A percentile compares a stretch with the other conserved stretches of the same genome.
Conservation (phyloP, 2,113 vertebrate species). For the Epinephelus lanceolatus region DNA sequence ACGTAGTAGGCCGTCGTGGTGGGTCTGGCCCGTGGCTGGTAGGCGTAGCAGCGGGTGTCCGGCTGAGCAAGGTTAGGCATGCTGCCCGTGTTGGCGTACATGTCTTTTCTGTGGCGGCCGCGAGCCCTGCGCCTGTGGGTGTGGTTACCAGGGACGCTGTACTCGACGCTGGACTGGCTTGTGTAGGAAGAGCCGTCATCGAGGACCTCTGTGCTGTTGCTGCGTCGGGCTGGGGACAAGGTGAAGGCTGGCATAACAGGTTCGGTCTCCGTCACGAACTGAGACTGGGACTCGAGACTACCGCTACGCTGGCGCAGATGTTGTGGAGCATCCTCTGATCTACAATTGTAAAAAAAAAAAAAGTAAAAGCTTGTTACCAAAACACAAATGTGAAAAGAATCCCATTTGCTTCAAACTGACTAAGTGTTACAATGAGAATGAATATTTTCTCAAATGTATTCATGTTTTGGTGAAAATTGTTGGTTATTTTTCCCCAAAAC, state of each 20-base stretch:
- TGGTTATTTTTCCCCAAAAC: no score
- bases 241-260: slow-evolving; percentile 79
- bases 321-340: slow-evolving; percentile 86
- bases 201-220: slow-evolving; percentile 95
- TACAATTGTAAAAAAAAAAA: slow-evolving; percentile 53
- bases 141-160: slow-evolving; percentile 82
- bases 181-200: slow-evolving; percentile 97
- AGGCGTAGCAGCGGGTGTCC: slow-evolving; percentile 84
- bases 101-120: slow-evolving; percentile 88
- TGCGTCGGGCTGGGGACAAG: slow-evolving; percentile 87
- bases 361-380: background rate
- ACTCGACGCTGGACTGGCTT: slow-evolving; percentile 95
- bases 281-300: slow-evolving; percentile 94
- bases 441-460: no score
- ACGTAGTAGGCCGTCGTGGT: slow-evolving; percentile 90
- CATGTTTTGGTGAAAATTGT: no score
- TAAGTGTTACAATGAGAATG: background rate
- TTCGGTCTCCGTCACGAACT: slow-evolving; percentile 84
- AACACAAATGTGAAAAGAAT: background rate
- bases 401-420: background rate
- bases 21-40: slow-evolving; percentile 83
- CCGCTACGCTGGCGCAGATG: slow-evolving; percentile 93
- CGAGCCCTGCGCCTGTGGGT: slow-evolving; percentile 87
- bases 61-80: slow-evolving; percentile 96
- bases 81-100: slow-evolving; percentile 91